Conservation (phyloP, 2,888 invertebrate species). For the Zhengitettix transpicula region DNA sequence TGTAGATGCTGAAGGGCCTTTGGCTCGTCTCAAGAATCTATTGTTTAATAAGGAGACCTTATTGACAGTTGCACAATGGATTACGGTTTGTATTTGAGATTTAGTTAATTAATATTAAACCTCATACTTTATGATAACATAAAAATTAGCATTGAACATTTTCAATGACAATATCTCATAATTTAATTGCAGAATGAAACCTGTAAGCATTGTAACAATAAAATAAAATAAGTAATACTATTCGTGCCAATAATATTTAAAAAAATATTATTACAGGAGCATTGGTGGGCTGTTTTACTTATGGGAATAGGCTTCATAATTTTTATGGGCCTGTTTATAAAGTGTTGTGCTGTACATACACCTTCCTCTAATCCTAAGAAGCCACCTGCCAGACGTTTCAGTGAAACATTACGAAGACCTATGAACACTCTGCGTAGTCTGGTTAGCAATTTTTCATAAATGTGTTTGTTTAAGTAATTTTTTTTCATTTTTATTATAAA, state of each 20-base stretch:
- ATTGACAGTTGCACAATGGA: conserved; percentile 78
- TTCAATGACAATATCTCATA: too few species aligned
- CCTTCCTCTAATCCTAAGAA: conserved; percentile 98
- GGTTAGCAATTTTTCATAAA: conserved; percentile 31
- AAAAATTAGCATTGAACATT: too few species aligned
- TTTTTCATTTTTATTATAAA: too few species aligned
- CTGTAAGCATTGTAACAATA: too few species aligned
- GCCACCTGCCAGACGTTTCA: conserved; percentile 82
- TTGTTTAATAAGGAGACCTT: conserved; percentile 83
- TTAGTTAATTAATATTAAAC: too few species aligned
- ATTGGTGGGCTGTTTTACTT: conserved; percentile 90
- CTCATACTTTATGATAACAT: too few species aligned
- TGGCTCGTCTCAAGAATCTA: conserved; percentile 89
- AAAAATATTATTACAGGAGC: conserved; percentile 35
- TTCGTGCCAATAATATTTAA: too few species aligned
- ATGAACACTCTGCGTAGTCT: conserved; percentile 83
- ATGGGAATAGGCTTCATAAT: conserved; percentile 83
- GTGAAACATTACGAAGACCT: conserved; percentile 77
- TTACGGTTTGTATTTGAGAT: conserved; percentile 41
- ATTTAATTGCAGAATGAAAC: too few species aligned
- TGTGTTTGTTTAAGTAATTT: too few species aligned
- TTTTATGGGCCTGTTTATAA: conserved; percentile 95
- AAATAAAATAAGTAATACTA: too few species aligned
- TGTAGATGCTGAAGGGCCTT: conserved; percentile 95
- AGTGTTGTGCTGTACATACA: conserved; percentile 98